A percentile compares a stretch with the other conserved stretches of the same genome.
These are phyloP conservation scores for Stegastes partitus DNA, from an alignment of 2,113 vertebrate species.

Conservation along the genomic window DNA sequence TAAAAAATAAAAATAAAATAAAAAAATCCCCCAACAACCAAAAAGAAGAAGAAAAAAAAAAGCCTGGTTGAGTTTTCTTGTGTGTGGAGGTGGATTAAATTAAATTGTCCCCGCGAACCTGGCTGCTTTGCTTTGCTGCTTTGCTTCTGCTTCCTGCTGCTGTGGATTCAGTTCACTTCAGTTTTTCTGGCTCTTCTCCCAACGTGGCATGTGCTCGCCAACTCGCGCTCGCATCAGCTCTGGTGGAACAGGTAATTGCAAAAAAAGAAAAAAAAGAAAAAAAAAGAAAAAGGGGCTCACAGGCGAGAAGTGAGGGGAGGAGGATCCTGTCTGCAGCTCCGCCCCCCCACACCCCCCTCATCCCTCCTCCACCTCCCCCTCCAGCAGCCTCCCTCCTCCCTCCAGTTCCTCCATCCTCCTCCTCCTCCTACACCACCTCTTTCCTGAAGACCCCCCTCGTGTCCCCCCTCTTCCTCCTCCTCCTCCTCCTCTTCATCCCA, in stretches of 20 bases:
- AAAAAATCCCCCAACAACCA: too few species aligned
- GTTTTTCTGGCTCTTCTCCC: slow-evolving; percentile 37
- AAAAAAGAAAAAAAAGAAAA: too few species aligned
- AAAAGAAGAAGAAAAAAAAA: neutral
- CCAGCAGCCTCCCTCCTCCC: neutral
- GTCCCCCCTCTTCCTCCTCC: slow-evolving; percentile 3
- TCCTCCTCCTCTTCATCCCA: slow-evolving; percentile 21
- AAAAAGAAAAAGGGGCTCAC: slow-evolving; percentile 34
- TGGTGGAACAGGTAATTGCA: slow-evolving; percentile 76
- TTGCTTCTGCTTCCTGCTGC: neutral
- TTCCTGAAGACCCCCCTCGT: slow-evolving; percentile 13
- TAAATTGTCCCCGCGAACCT: slow-evolving; percentile 36
- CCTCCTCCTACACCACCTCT: slow-evolving; percentile 5
- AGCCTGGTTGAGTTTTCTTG: slow-evolving; percentile 17
- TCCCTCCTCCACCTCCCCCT: neutral
- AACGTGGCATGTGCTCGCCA: slow-evolving; percentile 67
- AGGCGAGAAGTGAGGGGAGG: slow-evolving; percentile 37
- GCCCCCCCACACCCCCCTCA: too few species aligned
- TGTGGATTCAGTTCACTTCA: slow-evolving; percentile 31
- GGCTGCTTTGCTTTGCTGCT: too few species aligned
- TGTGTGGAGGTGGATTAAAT: neutral
- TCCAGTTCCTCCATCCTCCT: neutral
- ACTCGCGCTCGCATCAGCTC: slow-evolving; percentile 60
- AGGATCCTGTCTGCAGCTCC: slow-evolving; percentile 58
- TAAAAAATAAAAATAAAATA: too few species aligned